Percentiles rank a stretch among this genome's conserved stretches.
Conservation (phyloP, 1,140 invertebrate species). For the Diorhabda carinulata region DNA sequence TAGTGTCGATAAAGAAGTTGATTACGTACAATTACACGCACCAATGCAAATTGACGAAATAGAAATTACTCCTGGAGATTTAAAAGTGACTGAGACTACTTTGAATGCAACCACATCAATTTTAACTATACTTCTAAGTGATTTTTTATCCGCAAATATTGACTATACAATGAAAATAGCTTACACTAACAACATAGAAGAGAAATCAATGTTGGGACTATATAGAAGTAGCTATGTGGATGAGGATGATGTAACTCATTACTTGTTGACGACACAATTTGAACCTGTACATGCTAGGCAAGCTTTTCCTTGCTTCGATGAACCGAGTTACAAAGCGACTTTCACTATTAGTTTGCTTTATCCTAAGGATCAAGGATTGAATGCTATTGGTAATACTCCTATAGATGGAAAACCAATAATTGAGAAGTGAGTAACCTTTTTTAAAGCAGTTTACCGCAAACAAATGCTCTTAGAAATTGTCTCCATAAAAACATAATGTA, state of each 20-base stretch:
- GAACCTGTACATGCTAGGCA: constrained; percentile 24
- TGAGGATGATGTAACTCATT: constrained; percentile 27
- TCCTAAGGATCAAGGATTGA: constrained; percentile 6
- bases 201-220: constrained; percentile 17
- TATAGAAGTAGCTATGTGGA: constrained; percentile 20
- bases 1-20: background rate
- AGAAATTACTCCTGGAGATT: background rate
- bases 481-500: too few species aligned
- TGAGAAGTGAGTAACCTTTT: too few species aligned
- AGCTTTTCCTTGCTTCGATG: constrained; percentile 27
- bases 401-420: too few species aligned
- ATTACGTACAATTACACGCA: background rate
- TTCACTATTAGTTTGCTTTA: constrained; percentile 21
- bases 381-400: constrained; percentile 20
- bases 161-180: background rate
- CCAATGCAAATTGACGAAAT: background rate
- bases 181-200: background rate
- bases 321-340: constrained; percentile 23
- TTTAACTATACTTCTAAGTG: background rate
- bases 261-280: constrained; percentile 32
- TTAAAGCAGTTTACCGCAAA: too few species aligned
- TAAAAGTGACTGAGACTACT: background rate
- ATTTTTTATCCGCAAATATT: background rate
- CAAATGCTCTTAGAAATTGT: too few species aligned
- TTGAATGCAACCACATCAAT: background rate